Percentiles rank a stretch among this genome's conserved stretches.
Conservation (phyloP, 64 coral and sea anemone species). For the Anthopleura sola region DNA sequence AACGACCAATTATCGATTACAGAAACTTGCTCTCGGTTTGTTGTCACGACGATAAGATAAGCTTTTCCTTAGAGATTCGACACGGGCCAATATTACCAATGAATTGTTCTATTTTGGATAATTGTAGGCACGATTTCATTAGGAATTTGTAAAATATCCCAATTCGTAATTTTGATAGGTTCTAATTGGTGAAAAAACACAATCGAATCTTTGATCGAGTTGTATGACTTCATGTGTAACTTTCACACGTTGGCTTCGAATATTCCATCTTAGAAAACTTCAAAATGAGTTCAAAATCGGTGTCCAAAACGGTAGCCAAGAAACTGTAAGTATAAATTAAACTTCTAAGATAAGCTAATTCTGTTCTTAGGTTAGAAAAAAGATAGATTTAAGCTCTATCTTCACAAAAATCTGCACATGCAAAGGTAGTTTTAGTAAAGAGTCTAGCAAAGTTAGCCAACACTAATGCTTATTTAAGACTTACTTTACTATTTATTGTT, state of each 20-base stretch:
- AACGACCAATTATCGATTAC: not conserved
- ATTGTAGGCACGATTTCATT: conserved; percentile 13
- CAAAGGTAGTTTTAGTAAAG: too few species aligned
- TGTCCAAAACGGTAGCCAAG: conserved; percentile 64
- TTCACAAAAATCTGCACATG: too few species aligned
- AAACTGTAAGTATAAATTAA: conserved; percentile 72
- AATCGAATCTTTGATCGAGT: not conserved
- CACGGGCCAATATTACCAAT: not conserved
- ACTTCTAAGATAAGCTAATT: not conserved
- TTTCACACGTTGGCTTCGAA: not conserved
- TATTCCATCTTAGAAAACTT: not conserved
- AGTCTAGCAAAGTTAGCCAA: too few species aligned
- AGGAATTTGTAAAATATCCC: not conserved
- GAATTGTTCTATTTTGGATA: not conserved
- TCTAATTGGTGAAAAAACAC: not conserved
- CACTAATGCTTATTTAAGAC: too few species aligned
- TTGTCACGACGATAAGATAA: conserved; percentile 13
- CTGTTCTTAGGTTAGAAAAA: too few species aligned
- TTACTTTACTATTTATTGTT: not conserved
- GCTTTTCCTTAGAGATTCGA: not conserved
- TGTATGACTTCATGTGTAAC: not conserved
- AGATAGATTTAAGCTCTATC: too few species aligned
- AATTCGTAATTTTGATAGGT: not conserved
- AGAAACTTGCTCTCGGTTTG: not conserved
- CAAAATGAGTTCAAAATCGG: conserved; percentile 54